Conservation (phyloP, 2,113 vertebrate species). For the Irena cyanogastra region DNA sequence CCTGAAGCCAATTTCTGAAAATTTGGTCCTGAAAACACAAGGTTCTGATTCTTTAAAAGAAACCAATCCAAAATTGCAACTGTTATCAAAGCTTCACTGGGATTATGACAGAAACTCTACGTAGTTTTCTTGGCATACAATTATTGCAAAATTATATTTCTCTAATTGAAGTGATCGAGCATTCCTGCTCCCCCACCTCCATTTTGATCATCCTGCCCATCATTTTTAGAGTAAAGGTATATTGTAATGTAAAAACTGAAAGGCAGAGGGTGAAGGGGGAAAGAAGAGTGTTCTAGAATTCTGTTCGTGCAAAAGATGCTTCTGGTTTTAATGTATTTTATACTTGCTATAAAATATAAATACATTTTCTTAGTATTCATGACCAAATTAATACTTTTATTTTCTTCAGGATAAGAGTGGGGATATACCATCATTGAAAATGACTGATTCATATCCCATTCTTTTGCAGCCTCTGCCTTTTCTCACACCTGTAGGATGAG, state of each 20-base stretch:
- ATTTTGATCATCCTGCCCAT: constrained; percentile 6
- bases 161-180: constrained; percentile 17
- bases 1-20: constrained; percentile 39
- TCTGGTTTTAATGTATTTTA: constrained; percentile 10
- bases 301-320: not conserved
- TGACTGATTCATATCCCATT: not conserved
- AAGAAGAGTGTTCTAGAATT: not conserved
- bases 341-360: constrained; percentile 13
- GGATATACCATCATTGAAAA: not conserved
- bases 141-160: constrained; percentile 31
- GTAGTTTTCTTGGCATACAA: not conserved
- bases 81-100: constrained; percentile 31
- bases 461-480: not conserved
- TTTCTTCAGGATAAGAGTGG: not conserved
- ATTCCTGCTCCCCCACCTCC: not conserved
- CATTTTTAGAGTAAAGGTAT: not conserved
- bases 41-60: constrained; percentile 42
- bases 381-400: not conserved
- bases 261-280: not conserved
- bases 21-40: constrained; percentile 33
- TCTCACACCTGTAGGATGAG: not conserved
- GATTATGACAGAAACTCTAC: not conserved
- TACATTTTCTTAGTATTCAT: not conserved
- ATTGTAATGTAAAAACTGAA: not conserved
- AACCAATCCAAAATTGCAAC: constrained; percentile 26